These are phyloP conservation scores for Mareca strepera DNA, from an alignment of 2,797 vertebrate genomes.

Conservation along the genomic window DNA sequence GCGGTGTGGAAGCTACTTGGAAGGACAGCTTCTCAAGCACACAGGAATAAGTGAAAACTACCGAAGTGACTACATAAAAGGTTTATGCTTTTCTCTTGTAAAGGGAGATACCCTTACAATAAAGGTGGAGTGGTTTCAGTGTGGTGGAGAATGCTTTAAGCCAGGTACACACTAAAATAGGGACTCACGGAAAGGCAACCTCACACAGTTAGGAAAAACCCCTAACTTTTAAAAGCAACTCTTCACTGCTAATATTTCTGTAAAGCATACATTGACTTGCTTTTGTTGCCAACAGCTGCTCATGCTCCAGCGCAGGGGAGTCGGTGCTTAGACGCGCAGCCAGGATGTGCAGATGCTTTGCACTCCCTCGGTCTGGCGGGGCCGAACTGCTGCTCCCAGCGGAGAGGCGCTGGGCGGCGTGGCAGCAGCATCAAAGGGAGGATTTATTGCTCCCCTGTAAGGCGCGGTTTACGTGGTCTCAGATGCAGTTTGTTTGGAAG, in stretches of 20 bases:
- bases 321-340: background rate
- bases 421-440: background rate
- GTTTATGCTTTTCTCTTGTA: background rate
- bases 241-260: background rate
- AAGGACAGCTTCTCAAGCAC: background rate
- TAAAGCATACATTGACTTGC: background rate
- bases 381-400: background rate
- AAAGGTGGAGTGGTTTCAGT: background rate
- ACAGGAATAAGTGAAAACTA: background rate
- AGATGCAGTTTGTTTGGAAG: background rate
- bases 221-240: background rate
- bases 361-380: background rate
- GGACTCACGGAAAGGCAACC: background rate
- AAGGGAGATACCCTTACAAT: background rate
- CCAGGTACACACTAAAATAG: background rate
- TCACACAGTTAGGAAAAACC: background rate
- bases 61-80: background rate
- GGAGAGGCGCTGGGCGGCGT: background rate
- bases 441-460: background rate
- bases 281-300: slow-evolving; percentile 17
- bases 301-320: background rate
- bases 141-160: background rate
- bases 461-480: background rate
- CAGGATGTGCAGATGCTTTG: background rate
- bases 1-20: background rate